Conservation (phyloP, 1,140 invertebrate genomes). For the Zophobas morio region DNA sequence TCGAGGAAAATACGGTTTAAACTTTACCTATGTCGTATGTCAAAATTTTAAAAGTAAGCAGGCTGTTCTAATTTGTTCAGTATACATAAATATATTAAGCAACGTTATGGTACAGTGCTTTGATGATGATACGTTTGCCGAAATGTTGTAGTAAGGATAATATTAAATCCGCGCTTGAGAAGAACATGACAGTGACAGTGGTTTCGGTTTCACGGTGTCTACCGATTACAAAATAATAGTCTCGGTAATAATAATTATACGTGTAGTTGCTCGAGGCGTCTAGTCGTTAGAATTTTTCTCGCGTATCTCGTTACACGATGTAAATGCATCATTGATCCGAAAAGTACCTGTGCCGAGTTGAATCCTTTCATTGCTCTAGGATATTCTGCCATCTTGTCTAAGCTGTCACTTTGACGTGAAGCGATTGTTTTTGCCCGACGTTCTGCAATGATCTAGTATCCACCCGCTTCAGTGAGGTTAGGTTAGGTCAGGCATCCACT, state of each 20-base stretch:
- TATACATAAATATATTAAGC: too few species aligned
- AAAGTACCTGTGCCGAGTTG: conserved; percentile 10
- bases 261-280: not conserved
- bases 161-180: conserved; percentile 5
- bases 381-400: conserved; percentile 26
- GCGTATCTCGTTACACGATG: conserved; percentile 40
- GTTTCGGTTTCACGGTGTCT: not conserved
- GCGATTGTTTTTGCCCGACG: conserved; percentile 44
- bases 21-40: too few species aligned
- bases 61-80: too few species aligned
- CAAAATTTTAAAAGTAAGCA: too few species aligned
- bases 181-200: conserved; percentile 29
- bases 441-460: conserved; percentile 43
- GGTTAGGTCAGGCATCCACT: conserved; percentile 42
- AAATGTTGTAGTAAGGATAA: not conserved
- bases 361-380: conserved; percentile 43
- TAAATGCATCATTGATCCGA: conserved; percentile 45
- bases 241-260: conserved; percentile 17
- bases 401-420: conserved; percentile 44
- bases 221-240: conserved; percentile 16
- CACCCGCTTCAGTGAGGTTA: conserved; percentile 41
- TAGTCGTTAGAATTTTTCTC: conserved; percentile 24
- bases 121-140: too few species aligned
- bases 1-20: too few species aligned
- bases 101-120: too few species aligned